Conservation (phyloP, 2,797 vertebrate species). For the Sorex maritimensis region DNA sequence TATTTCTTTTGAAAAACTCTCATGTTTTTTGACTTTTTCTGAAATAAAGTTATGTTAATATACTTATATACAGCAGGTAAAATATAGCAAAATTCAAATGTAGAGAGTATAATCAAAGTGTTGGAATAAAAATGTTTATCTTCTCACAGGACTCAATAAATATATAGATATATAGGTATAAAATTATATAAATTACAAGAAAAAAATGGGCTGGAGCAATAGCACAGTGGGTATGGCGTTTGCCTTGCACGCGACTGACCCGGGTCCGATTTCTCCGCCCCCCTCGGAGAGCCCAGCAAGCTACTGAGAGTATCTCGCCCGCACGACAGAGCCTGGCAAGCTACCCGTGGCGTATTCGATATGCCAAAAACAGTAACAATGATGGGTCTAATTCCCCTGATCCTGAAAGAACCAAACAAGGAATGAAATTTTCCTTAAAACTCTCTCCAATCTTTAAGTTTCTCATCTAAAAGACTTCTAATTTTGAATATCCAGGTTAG, state of each 20-base stretch:
- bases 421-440: neutral
- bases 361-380: too few species aligned
- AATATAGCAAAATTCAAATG: slow-evolving; percentile 48
- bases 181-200: neutral
- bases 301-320: too few species aligned
- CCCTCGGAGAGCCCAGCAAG: too few species aligned
- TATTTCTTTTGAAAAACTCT: slow-evolving; percentile 52
- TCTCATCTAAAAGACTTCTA: neutral
- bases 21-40: slow-evolving; percentile 60
- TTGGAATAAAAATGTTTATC: slow-evolving; percentile 23
- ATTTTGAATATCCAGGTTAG: neutral
- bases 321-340: too few species aligned
- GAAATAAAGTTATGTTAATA: slow-evolving; percentile 57
- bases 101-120: neutral
- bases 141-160: neutral
- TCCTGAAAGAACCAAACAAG: too few species aligned
- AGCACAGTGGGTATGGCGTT: too few species aligned
- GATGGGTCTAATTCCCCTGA: too few species aligned
- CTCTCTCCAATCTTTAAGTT: neutral
- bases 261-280: too few species aligned
- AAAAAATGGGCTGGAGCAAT: neutral
- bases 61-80: neutral
- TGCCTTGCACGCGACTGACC: too few species aligned
- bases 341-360: too few species aligned
- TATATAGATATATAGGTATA: neutral